phyloP scores from a whole-genome alignment of 2,888 invertebrate genomes.

The Merodon equestris region DNA sequence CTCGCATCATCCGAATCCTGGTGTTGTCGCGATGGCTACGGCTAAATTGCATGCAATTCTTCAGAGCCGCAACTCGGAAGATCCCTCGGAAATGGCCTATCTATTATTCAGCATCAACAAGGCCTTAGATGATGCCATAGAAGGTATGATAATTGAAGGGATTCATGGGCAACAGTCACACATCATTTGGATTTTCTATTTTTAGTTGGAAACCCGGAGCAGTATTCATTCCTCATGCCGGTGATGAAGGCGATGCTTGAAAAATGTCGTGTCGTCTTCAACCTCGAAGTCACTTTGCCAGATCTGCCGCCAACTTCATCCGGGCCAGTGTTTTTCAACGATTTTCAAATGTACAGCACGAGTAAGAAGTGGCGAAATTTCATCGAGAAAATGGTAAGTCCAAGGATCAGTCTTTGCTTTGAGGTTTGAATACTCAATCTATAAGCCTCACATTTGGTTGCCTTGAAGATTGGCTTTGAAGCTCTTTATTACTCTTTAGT shows the following conservation, averaged over 20 bases:
- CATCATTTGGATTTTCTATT: background rate
- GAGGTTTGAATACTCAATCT: too few relatives aligned
- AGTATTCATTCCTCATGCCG: constrained; percentile 82
- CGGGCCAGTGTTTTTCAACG: constrained; percentile 82
- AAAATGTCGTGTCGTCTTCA: constrained; percentile 78
- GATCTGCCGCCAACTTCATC: constrained; percentile 80
- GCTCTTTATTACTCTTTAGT: too few relatives aligned
- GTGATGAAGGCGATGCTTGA: constrained; percentile 82
- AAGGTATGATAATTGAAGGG: too few relatives aligned
- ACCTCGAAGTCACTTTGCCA: constrained; percentile 77
- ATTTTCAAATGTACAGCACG: constrained; percentile 81
- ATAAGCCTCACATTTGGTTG: too few relatives aligned
- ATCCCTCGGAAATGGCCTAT: constrained; percentile 81
- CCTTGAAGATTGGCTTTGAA: too few relatives aligned
- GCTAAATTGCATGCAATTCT: constrained; percentile 82
- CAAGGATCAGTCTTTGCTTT: background rate
- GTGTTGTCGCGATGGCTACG: constrained; percentile 82
- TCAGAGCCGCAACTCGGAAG: constrained; percentile 80
- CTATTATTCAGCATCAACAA: constrained; percentile 79
- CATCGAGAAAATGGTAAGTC: constrained; percentile 80
- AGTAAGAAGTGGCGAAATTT: constrained; percentile 81
- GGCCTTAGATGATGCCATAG: constrained; percentile 79
- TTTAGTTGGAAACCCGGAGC: constrained; percentile 80
- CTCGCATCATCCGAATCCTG: constrained; percentile 79
- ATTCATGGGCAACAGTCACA: too few relatives aligned